Evolutionary conservation across 2,888 invertebrate genomes (phyloP), one percentile per base, ranked within the genome.

Genomic region (Eupithecia inturbata): DNA sequence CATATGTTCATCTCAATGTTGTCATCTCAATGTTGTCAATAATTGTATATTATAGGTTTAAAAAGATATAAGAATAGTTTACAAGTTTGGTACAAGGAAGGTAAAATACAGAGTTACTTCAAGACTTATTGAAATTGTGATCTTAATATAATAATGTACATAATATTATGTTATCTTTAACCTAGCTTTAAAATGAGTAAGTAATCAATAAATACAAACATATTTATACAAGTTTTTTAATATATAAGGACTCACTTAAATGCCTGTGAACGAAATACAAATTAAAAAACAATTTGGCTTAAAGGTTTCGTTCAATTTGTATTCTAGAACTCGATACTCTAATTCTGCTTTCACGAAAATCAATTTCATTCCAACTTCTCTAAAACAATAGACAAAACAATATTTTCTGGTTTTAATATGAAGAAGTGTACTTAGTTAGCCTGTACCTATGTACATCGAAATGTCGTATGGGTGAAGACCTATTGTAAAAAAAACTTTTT

Each of bases 91-190:
- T 64, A 64, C n/a, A 66, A 39, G 66, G 66, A 22, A 22, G 36
- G 16, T 14, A 39, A 12, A 36, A 3, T 39, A 66, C 7, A 39
- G 22, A 36, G 36, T 39, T 26, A 41, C 66, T 66, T 22, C 39
- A 66, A 39, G 66, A 66, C 66, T 66, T 66, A 39, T n/a, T 12
- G n/a, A 33, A 36, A 66, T 26, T 66, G 66, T 66, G 66, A 66
- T 66, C 22, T 41, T 64, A n/a, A 14, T 63, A 31, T 62, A 62
- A 16, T 26, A 4, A 64, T 16, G 66, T 66, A 22, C 22, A 36
- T 36, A 36, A 62, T 26, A 5, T 26, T 26, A 57, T 26, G 26
- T 57, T 36, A 31, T 12, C 41, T 19, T 45, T 22, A 33, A 22
- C 14, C 31, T 45, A 64, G 19, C 31, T 31, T 19, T 28, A 62